A percentile compares a stretch with the other conserved stretches of the same genome.
Evolutionary conservation across 2,113 vertebrate genomes (phyloP).

Genomic region (Sigmodon hispidus): DNA sequence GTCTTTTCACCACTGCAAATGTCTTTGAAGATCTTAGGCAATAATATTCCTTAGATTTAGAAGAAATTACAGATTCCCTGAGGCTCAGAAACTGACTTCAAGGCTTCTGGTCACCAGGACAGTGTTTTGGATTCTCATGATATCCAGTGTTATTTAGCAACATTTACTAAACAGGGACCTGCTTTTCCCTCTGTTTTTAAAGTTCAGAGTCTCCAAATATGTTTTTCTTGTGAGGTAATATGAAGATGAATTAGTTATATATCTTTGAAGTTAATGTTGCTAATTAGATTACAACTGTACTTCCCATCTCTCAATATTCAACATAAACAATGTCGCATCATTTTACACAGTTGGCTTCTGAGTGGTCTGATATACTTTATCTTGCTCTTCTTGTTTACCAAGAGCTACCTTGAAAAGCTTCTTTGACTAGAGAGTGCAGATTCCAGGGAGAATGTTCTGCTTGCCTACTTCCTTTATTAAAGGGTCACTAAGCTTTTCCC

Average conservation of each 20-base stretch:
- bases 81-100: slow-evolving; percentile 60
- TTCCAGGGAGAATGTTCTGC: neutral
- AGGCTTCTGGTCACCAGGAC: slow-evolving; percentile 45
- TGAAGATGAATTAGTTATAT: slow-evolving; percentile 18
- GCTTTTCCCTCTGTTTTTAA: neutral
- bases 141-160: neutral
- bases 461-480: neutral
- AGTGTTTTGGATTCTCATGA: slow-evolving; percentile 3
- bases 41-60: slow-evolving; percentile 39
- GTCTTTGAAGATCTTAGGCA: slow-evolving; percentile 68
- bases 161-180: neutral
- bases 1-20: slow-evolving; percentile 45
- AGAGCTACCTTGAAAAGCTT: neutral
- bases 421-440: neutral
- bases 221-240: slow-evolving; percentile 48
- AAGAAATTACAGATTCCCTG: slow-evolving; percentile 25
- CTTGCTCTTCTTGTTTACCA: neutral
- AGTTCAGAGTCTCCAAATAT: slow-evolving; percentile 52
- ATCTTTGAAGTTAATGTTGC: slow-evolving; percentile 62
- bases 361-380: neutral
- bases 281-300: slow-evolving; percentile 53
- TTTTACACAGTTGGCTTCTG: neutral
- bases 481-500: neutral
- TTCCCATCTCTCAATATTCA: neutral
- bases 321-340: neutral